Conservation (phyloP, 1,140 invertebrate species). For the Phymorhynchus buccinoides region DNA sequence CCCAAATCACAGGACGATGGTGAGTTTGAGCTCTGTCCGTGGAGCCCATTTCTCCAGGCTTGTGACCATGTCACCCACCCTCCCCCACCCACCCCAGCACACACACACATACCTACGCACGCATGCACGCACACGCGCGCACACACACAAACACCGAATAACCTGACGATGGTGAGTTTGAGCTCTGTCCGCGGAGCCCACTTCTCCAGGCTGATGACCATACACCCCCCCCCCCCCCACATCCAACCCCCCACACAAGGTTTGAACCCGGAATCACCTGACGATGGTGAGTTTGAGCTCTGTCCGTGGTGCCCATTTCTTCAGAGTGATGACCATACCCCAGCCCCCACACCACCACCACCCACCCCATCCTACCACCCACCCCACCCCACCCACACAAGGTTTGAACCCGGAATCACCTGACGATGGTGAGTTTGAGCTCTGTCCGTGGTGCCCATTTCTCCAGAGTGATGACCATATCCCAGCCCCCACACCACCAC, state of each 20-base stretch:
- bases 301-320: no score
- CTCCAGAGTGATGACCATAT: slow-evolving; percentile 54
- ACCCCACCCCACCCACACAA: neutral
- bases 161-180: no score
- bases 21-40: slow-evolving; percentile 57
- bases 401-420: slow-evolving; percentile 45
- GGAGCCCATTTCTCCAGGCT: slow-evolving; percentile 61
- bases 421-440: slow-evolving; percentile 57
- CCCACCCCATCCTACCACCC: neutral
- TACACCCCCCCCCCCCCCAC: neutral
- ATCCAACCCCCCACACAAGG: neutral
- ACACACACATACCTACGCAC: neutral
- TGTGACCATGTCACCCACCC: slow-evolving; percentile 42
- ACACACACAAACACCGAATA: no score
- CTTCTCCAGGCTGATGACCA: no score
- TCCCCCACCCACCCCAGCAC: neutral
- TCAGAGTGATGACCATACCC: no score
- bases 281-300: no score
- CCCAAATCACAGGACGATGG: slow-evolving; percentile 52
- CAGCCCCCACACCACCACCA: neutral
- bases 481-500: neutral
- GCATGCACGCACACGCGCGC: neutral
- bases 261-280: no score
- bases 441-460: slow-evolving; percentile 59
- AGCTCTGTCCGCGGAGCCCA: no score